A percentile compares a stretch with the other conserved stretches of the same genome.
These are phyloP conservation scores for Spisula subtruncata DNA, from an alignment of 2,888 invertebrate genomes.

Conservation along the genomic window DNA sequence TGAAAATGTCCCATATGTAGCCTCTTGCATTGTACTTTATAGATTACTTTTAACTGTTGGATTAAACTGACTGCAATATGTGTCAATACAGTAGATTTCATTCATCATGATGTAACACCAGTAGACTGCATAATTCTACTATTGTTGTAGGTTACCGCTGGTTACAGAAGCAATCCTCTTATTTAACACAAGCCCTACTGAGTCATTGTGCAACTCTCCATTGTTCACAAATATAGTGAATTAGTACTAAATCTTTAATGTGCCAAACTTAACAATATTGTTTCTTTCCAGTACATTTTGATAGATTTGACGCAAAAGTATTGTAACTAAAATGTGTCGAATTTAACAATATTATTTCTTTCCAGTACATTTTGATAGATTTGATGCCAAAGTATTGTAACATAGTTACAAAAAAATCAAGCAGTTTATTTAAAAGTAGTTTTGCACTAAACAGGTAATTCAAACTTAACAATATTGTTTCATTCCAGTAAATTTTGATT, in stretches of 20 bases:
- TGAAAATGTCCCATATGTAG: background rate
- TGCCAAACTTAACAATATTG: background rate
- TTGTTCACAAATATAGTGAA: background rate
- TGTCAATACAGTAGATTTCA: background rate
- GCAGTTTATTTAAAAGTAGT: too few relatives aligned
- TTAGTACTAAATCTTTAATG: background rate
- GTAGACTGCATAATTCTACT: background rate
- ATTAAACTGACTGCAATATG: constrained; percentile 3
- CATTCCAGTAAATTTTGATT: too few relatives aligned
- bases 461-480: too few relatives aligned
- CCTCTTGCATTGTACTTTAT: background rate
- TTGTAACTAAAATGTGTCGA: background rate
- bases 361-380: too few relatives aligned
- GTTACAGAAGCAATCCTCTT: constrained; percentile 13
- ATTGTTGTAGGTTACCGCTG: background rate
- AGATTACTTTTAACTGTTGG: background rate
- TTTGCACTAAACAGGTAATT: too few relatives aligned
- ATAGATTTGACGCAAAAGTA: background rate
- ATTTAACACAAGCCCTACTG: background rate
- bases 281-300: too few relatives aligned
- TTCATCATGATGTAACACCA: background rate
- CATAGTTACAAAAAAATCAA: too few relatives aligned
- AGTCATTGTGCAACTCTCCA: background rate
- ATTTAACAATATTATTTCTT: background rate
- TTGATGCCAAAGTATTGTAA: background rate